A percentile compares a stretch with the other conserved stretches of the same genome.
Evolutionary conservation across 1,140 invertebrate genomes (phyloP).

Genomic region (Tetraneura akinire): DNA sequence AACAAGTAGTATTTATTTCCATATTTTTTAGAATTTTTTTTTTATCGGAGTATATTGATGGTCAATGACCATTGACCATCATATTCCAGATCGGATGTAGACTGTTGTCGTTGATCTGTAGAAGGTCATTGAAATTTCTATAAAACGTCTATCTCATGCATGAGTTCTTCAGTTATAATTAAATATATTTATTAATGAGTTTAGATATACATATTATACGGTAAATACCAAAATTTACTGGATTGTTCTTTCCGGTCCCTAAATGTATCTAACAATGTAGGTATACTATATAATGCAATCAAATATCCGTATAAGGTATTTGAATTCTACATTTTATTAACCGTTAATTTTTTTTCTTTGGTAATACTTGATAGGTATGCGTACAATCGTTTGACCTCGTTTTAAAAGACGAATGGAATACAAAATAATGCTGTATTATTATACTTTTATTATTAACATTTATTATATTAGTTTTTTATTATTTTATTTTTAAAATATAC

Average conservation of each 20-base stretch:
- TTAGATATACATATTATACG: background rate
- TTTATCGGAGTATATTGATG: background rate
- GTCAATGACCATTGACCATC: conserved; percentile 17
- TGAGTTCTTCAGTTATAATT: background rate
- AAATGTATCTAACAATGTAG: background rate
- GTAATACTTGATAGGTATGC: background rate
- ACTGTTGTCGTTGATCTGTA: background rate
- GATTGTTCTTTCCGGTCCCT: conserved; percentile 2
- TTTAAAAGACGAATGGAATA: background rate
- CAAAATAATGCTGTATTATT: conserved; percentile 6
- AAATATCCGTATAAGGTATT: conserved; percentile 7
- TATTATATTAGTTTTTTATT: background rate
- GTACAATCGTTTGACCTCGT: conserved; percentile 13
- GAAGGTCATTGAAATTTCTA: conserved; percentile 24
- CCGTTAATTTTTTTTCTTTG: conserved; percentile 18
- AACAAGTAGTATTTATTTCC: too few relatives aligned
- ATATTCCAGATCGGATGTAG: background rate
- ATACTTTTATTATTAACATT: background rate
- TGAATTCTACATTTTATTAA: conserved; percentile 1
- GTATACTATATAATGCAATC: background rate
- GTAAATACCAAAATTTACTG: background rate
- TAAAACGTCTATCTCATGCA: background rate
- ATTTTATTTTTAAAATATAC: background rate
- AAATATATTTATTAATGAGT: background rate
- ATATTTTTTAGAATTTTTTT: too few relatives aligned